Base-by-base conservation (phyloP, 2,888 invertebrate genomes). In the Drosophila rubida region DNA sequence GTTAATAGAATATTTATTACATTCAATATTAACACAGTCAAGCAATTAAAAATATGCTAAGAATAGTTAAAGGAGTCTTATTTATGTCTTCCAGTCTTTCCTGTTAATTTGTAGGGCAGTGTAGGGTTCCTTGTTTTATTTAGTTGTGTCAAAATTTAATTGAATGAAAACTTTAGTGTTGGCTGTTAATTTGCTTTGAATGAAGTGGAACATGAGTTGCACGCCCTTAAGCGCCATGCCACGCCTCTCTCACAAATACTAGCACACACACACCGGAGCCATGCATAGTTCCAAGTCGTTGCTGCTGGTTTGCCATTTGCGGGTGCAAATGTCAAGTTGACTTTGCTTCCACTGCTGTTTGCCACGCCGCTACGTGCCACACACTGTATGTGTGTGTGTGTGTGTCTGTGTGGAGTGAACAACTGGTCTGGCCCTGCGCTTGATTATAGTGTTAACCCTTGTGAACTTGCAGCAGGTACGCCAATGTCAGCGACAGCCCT, bases 241-340 rank as follows among this genome's bases (percentile, higher is more conserved):
- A 54, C 49, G 57, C 58, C 50, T 41, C 19, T 8, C 9, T 6
- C 19, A 13, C 37, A 7, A 19, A n/a, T n/a, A 13, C 41, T 14
- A 22, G 9, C 1, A 16, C 7, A 25, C 35, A 44, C 11, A 55
- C 19, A 16, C 30, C 49, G 45, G 57, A 60, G 37, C 54, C 49
- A 49, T 61, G 64, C 45, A 66, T 55, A 81, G 78, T 78, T 68
- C 55, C 54, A 60, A 69, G 75, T 64, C 74, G 68, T 71, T 64
- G 55, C 62, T 50, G 61, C 76, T 65, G 77, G 67, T 72, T 69
- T 69, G 77, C 80, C 79, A 72, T 77, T 82, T 82, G 83, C 32
- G 86, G 88, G 80, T 82, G 83, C 68, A 88, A 88, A 82, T 85
- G 83, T 88, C 83, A 83, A 88, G 86, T 88, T 86, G 86, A 82